Base-by-base conservation (phyloP, 1,140 invertebrate species). In the Diorhabda elongata region DNA sequence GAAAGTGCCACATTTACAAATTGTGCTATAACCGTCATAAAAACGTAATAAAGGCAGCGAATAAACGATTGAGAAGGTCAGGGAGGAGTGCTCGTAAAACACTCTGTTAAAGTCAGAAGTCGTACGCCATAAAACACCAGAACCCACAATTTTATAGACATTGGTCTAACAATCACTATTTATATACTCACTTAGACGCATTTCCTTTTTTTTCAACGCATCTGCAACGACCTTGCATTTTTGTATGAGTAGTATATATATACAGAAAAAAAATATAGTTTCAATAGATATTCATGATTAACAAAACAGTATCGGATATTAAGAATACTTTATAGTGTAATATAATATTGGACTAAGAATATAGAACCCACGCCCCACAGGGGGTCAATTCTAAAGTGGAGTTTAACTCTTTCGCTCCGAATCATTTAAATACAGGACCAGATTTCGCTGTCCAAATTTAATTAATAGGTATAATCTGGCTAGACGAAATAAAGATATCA, bases 1-100 rank as follows among this genome's bases (percentile, higher is more conserved):
- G 74, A 77, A 77, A 75, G 75, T 76, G 74, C 74, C 74, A 78
- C 75, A 78, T 78, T 78, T 74, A 75, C 75, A 75, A 76, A 78
- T 76, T 76, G 74, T 75, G 58, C 76, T 69, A 75, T 76, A 75
- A 76, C 75, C 74, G 69, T 72, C 74, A 75, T 78, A 78, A 78
- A 78, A 78, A 78, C 69, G 77, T 75, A 77, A 76, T 78, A 78
- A 78, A 78, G 70, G 74, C 74, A 74, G 70, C 69, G 73, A 77
- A 78, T 77, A 78, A 77, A 78, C 73, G 74, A 66, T 78, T 78
- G 74, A 66, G 74, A 73, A 76, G 77, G 77, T 78, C 77, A 71
- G 66, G 75, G 68, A 52, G 47, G 47, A 58, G 58, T 58, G 76
- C 52, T 76, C 76, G 75, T 76, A 78, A 78, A 78, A 78, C 73